Conservation (phyloP, 1,140 invertebrate genomes). For the Drepana arcuata region DNA sequence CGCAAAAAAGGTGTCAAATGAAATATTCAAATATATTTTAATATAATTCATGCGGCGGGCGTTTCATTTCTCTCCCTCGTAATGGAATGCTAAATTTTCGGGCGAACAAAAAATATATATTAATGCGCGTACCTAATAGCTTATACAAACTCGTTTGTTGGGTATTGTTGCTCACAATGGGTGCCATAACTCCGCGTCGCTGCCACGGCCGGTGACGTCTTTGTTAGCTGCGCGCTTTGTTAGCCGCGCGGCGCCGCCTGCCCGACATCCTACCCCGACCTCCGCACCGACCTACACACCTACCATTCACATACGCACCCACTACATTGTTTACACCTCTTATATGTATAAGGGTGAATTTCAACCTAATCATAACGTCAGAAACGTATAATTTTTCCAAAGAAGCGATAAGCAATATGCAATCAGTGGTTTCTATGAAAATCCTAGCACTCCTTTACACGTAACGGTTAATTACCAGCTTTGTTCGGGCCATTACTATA, state of each 20-base stretch:
- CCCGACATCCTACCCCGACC: slow-evolving; percentile 38
- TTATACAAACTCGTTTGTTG: slow-evolving; percentile 72
- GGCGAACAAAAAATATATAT: slow-evolving; percentile 71
- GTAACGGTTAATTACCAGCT: slow-evolving; percentile 51
- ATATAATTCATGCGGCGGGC: slow-evolving; percentile 71
- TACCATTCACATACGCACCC: slow-evolving; percentile 19
- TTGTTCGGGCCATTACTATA: slow-evolving; percentile 61
- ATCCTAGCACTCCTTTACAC: too few species aligned
- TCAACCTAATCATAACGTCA: slow-evolving; percentile 1
- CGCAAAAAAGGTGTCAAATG: slow-evolving; percentile 70
- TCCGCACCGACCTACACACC: slow-evolving; percentile 25
- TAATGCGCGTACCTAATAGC: slow-evolving; percentile 71
- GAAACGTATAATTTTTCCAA: too few species aligned
- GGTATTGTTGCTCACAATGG: slow-evolving; percentile 70
- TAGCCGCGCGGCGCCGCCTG: slow-evolving; percentile 49
- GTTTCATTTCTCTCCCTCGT: slow-evolving; percentile 70
- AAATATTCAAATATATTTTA: slow-evolving; percentile 73
- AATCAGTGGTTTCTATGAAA: too few species aligned
- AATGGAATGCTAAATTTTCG: slow-evolving; percentile 71
- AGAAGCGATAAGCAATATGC: too few species aligned
- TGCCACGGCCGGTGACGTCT: slow-evolving; percentile 65
- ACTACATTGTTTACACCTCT: neutral
- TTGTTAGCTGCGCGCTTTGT: slow-evolving; percentile 63
- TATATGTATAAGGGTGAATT: too few species aligned
- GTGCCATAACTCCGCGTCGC: slow-evolving; percentile 68